phyloP scores from a whole-genome alignment of 2,113 vertebrate genomes.

The Cyprichromis sp. region DNA sequence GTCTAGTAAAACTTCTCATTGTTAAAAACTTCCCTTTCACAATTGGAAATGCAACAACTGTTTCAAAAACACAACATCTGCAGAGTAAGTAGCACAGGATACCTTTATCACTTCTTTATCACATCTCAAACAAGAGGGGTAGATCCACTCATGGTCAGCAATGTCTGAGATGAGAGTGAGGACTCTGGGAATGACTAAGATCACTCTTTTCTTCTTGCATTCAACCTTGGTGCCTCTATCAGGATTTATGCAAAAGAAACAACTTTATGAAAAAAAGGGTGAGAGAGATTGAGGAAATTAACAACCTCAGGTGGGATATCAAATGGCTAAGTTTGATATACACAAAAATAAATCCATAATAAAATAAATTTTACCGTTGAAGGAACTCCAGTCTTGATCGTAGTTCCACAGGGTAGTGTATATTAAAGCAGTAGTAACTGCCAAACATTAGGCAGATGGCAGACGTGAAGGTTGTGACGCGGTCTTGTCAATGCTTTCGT shows the following conservation, averaged over 20 bases:
- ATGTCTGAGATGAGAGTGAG: fast-evolving
- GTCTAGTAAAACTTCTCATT: neutral
- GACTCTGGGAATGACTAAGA: neutral
- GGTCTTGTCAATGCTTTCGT: neutral
- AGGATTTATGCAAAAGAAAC: neutral
- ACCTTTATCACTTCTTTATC: neutral
- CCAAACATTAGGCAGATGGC: neutral
- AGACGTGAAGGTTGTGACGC: neutral
- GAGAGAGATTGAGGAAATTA: neutral
- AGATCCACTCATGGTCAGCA: neutral
- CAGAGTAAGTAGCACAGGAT: neutral
- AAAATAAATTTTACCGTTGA: too few species aligned
- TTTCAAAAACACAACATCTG: neutral
- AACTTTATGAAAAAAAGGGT: neutral
- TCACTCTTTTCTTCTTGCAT: neutral
- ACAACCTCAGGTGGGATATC: too few species aligned
- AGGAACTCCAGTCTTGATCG: neutral
- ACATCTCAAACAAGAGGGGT: neutral
- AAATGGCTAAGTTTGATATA: too few species aligned
- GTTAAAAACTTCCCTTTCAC: neutral
- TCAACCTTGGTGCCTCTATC: neutral
- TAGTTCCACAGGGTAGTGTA: neutral
- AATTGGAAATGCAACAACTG: neutral
- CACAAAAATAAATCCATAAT: too few species aligned
- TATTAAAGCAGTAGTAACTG: neutral